Base-by-base conservation (phyloP, 1,140 invertebrate species). In the Scaptodrosophila lebanonensis region DNA sequence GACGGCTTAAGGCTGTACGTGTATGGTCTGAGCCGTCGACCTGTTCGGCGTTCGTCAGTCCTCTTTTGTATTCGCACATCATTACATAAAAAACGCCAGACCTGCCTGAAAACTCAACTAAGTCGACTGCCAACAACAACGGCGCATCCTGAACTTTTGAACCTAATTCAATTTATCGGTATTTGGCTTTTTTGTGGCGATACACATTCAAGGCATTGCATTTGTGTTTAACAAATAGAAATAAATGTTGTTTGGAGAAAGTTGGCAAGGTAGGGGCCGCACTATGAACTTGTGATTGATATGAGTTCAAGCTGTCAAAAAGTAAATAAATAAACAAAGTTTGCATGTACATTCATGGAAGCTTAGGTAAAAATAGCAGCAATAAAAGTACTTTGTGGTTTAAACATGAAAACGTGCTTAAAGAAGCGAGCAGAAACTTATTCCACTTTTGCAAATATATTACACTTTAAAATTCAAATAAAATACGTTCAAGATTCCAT, bases 141-240 rank as follows among this genome's bases (percentile, higher is more conserved):
- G 30, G 35, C 59, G 64, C 64, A 79, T 77, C 68, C 59, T 79
- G 72, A 77, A 65, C 73, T 73, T 60, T 68, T 77, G 72, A 77
- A 72, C 72, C 33, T 58, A 58, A 73, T 79, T 77, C 68, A 79
- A 72, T 72, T 67, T 63, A n/a, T 16, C 17, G 22, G 43, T 33
- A 39, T 40, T 47, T 50, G 33, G 45, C 43, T 33, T 76, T 56
- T 12, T 58, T 42, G 18, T 27, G 39, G 15, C 11, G 32, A 11
- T 35, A 32, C 7, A 32, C 18, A 12, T 42, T 42, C 17, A 13
- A 11, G 7, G 15, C 27, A 17, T 44, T 57, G 29, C 44, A 33
- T 32, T 33, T 36, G 11, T 36, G 3, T 38, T 51, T 49, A 43
- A 30, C 51, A 53, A 50, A 64, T 50, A 57, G 64, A 35, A 57